phyloP scores from a whole-genome alignment of 2,888 invertebrate genomes.

The Latheticus oryzae region DNA sequence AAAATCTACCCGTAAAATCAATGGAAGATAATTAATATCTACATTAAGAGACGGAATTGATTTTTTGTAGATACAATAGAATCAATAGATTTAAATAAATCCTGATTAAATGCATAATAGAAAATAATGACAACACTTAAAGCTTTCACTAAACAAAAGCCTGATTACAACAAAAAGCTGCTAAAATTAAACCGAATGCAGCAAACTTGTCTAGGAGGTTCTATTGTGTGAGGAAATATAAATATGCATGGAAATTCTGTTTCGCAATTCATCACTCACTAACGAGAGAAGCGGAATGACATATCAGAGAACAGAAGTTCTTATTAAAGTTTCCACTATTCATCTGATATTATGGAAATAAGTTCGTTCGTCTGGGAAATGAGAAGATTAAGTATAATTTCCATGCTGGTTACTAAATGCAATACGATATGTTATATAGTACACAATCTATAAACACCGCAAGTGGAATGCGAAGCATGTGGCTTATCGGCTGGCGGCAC shows the following conservation, averaged over 20 bases:
- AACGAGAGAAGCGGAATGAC: conserved; percentile 25
- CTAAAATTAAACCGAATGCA: too few species aligned
- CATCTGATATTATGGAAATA: conserved; percentile 52
- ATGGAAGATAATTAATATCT: too few species aligned
- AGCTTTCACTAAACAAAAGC: too few species aligned
- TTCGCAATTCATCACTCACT: conserved; percentile 18
- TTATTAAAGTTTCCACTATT: conserved; percentile 50
- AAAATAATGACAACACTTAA: too few species aligned
- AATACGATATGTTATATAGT: conserved; percentile 25
- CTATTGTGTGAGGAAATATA: too few species aligned
- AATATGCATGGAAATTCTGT: conserved; percentile 1
- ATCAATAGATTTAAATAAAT: too few species aligned
- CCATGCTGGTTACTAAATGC: conserved; percentile 37
- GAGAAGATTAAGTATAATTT: conserved; percentile 48
- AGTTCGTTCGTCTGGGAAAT: conserved; percentile 48
- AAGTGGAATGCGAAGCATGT: conserved; percentile 18
- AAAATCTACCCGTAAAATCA: conserved; percentile 12
- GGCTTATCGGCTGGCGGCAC: conserved; percentile 28
- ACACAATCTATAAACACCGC: conserved; percentile 23
- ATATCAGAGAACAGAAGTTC: conserved; percentile 37
- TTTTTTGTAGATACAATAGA: too few species aligned
- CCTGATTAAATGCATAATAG: too few species aligned
- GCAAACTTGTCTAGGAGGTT: too few species aligned
- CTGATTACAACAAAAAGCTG: too few species aligned
- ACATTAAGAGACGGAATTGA: too few species aligned